Conservation (phyloP, 2,888 invertebrate species). For the Argyresthia goedartella region DNA sequence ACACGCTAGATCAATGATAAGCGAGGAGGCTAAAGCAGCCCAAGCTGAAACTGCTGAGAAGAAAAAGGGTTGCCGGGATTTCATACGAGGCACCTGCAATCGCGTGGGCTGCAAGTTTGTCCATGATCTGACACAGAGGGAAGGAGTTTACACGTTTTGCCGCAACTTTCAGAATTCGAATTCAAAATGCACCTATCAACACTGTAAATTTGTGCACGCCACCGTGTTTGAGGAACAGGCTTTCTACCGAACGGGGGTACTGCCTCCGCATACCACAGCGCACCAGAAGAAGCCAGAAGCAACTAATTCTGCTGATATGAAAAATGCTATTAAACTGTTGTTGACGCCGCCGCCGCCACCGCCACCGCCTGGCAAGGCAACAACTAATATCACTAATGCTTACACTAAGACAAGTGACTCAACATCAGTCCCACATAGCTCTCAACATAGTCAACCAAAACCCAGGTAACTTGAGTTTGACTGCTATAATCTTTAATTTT, state of each 20-base stretch:
- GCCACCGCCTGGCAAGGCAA: slow-evolving; percentile 16
- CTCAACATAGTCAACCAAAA: no score
- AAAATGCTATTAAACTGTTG: not conserved
- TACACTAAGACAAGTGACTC: no score
- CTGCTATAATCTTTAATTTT: no score
- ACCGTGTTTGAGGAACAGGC: slow-evolving; percentile 42
- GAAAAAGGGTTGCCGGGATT: slow-evolving; percentile 30
- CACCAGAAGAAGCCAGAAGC: slow-evolving; percentile 25
- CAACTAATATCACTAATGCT: no score
- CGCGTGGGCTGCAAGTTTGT: slow-evolving; percentile 30
- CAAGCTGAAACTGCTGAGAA: no score
- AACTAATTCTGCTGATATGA: no score
- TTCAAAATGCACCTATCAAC: slow-evolving; percentile 24
- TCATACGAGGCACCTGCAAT: slow-evolving; percentile 35
- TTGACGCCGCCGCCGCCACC: slow-evolving; percentile 23
- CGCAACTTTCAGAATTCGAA: slow-evolving; percentile 36
- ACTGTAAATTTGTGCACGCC: slow-evolving; percentile 48
- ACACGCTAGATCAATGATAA: no score
- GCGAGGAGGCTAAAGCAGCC: no score
- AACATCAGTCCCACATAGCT: no score
- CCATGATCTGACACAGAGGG: slow-evolving; percentile 36
- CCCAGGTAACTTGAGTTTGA: no score
- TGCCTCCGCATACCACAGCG: slow-evolving; percentile 33
- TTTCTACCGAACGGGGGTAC: slow-evolving; percentile 33
- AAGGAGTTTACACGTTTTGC: slow-evolving; percentile 42